Evolutionary conservation across 2,888 invertebrate genomes (phyloP), one percentile per base, ranked within the genome.

Genomic region (Blera fallax): DNA sequence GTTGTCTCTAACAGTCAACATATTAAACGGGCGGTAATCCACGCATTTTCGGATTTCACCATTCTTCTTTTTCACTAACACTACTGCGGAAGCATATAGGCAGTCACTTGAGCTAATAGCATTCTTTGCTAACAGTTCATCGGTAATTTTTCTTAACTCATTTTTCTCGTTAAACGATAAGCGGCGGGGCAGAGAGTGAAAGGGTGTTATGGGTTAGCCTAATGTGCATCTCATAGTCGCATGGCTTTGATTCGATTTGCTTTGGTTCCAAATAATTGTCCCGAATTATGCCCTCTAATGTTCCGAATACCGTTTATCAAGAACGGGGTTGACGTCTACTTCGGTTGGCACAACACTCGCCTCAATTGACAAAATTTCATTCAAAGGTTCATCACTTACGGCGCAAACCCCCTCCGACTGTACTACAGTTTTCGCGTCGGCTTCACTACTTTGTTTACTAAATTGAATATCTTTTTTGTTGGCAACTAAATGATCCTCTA

Each of bases 21-120:
- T 54, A 7, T 54, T 69, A 1, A 48, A 4, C 48, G 48, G 48
- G n/a, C 48, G 48, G 5, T 24, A 48, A 11, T 48, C 48, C 2
- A 52, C 52, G 11, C 52, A 52, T 27, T 52, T 29, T 6, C 52
- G 14, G 2, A 34, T 32, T 8, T 56, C 34, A 8, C 34, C 67
- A 11, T 58, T 29, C 50, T 67, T 67, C 27, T 52, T 69, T 16
- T 40, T 69, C 3, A 34, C 50, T 21, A 69, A 40, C 8, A 69
- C 69, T 14, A 69, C 40, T 1, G 69, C 40, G 10, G 52, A 54
- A 0, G 67, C 52, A 10, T 58, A 78, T 4, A 65, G 52, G 5
- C 72, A 77, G 8, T 72, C 40, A 37, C 77, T 77, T 11, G 14
- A 24, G 6, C 77, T 37, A 34, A 83, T 78, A 10, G 72, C 52